Base-by-base conservation (phyloP, 2,797 vertebrate genomes). In the Hydrocynus forskahlii region DNA sequence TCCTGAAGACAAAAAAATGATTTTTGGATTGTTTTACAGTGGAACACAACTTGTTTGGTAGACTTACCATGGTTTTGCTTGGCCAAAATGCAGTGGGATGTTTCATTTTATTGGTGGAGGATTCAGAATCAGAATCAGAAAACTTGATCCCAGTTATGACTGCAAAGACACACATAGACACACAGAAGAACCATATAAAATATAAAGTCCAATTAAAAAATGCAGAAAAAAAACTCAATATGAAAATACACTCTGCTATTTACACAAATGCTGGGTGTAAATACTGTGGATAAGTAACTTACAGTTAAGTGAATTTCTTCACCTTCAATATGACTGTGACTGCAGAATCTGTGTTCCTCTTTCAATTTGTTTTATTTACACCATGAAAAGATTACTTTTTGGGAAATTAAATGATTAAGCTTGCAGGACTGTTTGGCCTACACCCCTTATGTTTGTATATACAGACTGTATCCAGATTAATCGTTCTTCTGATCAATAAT, bases 401-500 rank as follows among this genome's bases (percentile, higher is more conserved):
- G 23, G 68, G 19, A 45, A 13, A 23, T 45, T 7, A 52, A 25
- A 48, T 48, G 21, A 68, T 0, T 25, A 35, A 7, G 45, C 12
- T 5, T 48, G 13, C 6, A 8, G 17, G 14, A 69, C 66, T 45
- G 38, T 16, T 19, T 45, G n/a, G 40, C 12, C 21, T 74, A 19
- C 19, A 50, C 19, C 19, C 54, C 7, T 59, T 21, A 25, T 19
- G 12, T 81, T n/a, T 29, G 16, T 57, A 10, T n/a, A 14, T 14
- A 57, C 17, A 16, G 64, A 74, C 21, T 54, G 38, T 14, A 21
- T 80, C 43, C 64, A 54, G 63, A 40, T 48, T 19, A 72, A 35
- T 54, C 16, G 59, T 75, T 35, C 55, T 45, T 35, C 75, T 84
- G 43, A 12, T 82, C 9, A 76, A 69, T 76, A 72, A 81, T 85